Evolutionary conservation across 37 sponge, comb jelly and placozoan genomes (phyloP).

Genomic region (Eunapius fragilis): DNA sequence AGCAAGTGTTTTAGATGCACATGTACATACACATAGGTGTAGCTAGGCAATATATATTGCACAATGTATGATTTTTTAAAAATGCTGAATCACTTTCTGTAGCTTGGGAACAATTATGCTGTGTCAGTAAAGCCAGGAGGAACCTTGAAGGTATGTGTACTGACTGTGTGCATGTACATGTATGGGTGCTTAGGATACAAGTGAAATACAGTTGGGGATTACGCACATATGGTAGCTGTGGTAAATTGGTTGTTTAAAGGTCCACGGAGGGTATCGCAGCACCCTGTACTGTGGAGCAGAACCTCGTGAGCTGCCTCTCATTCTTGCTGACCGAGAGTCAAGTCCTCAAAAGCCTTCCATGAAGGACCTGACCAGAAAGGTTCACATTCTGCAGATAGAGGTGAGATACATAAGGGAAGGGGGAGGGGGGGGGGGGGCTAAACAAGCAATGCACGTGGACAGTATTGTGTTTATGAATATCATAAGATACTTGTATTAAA

Average conservation of each 20-base stretch:
- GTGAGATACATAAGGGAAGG: background rate
- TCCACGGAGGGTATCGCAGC: slow-evolving; percentile 27
- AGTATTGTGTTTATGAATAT: too few relatives aligned
- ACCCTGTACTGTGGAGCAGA: background rate
- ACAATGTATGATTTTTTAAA: too few relatives aligned
- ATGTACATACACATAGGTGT: too few relatives aligned
- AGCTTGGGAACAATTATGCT: slow-evolving; percentile 27
- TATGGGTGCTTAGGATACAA: background rate
- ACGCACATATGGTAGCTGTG: background rate
- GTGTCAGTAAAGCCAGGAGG: slow-evolving; percentile 10
- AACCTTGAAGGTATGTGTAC: slow-evolving; percentile 16
- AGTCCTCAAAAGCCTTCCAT: slow-evolving; percentile 25
- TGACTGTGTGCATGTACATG: background rate
- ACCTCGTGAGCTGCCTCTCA: slow-evolving; percentile 21
- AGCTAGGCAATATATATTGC: too few relatives aligned
- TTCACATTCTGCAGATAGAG: slow-evolving; percentile 17
- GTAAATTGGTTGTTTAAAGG: slow-evolving; percentile 1
- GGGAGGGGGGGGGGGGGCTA: too few relatives aligned
- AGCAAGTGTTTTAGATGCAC: too few relatives aligned
- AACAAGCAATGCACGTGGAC: too few relatives aligned
- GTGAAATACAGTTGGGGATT: background rate
- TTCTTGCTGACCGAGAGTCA: slow-evolving; percentile 2
- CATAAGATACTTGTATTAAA: too few relatives aligned
- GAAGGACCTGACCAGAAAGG: background rate
- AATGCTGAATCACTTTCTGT: background rate